These are phyloP conservation scores for Anastrepha obliqua DNA, from an alignment of 1,140 invertebrate species.

Conservation along the genomic window DNA sequence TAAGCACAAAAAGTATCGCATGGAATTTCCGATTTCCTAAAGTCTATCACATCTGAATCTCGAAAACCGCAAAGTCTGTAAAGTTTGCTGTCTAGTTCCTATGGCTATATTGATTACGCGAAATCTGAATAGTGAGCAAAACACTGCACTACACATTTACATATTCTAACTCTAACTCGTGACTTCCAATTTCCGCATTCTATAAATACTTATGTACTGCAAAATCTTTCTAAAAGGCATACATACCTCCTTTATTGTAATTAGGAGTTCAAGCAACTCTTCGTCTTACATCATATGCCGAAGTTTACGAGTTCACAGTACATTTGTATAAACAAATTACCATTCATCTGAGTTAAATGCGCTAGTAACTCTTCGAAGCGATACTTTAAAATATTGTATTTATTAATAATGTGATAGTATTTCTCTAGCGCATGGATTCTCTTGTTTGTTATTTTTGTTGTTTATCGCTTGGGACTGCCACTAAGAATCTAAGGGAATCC, in stretches of 20 bases:
- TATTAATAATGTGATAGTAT: slow-evolving; percentile 47
- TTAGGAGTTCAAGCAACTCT: background rate
- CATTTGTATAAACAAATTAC: background rate
- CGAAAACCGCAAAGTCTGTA: too few species aligned
- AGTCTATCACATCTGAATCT: too few species aligned
- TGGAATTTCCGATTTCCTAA: too few species aligned
- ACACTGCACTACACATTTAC: too few species aligned
- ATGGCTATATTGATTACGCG: too few species aligned
- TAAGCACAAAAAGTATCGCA: too few species aligned
- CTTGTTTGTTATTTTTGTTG: slow-evolving; percentile 21
- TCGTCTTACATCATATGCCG: slow-evolving; percentile 3
- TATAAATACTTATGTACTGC: too few species aligned
- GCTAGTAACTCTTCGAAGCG: background rate
- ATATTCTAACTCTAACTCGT: too few species aligned
- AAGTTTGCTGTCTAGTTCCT: too few species aligned
- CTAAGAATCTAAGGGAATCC: slow-evolving; percentile 18
- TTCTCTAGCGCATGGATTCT: background rate
- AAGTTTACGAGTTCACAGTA: background rate
- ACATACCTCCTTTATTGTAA: background rate
- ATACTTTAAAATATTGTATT: slow-evolving; percentile 21
- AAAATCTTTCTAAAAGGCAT: too few species aligned
- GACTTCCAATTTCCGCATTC: too few species aligned
- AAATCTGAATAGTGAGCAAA: too few species aligned
- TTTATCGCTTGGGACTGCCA: slow-evolving; percentile 12
- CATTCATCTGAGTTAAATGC: slow-evolving; percentile 11